These are phyloP conservation scores for Pristis pectinata DNA, from an alignment of 2,797 vertebrate species.

Conservation along the genomic window DNA sequence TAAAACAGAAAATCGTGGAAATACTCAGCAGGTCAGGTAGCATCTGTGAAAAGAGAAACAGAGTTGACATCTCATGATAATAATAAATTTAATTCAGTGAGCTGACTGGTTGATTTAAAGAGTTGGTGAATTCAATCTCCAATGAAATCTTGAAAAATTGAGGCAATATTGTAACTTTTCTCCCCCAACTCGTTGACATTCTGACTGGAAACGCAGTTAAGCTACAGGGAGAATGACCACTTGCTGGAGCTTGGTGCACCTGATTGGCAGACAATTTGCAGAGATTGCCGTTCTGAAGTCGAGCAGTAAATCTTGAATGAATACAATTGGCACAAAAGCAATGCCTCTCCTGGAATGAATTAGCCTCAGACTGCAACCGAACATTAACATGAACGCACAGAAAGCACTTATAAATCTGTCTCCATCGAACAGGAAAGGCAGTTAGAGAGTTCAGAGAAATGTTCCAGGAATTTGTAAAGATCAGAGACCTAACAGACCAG, in stretches of 20 bases:
- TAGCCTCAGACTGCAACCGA: not conserved
- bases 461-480: not conserved
- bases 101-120: not conserved
- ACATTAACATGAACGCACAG: not conserved
- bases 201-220: not conserved
- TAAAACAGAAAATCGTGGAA: too few species aligned
- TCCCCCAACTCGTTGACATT: not conserved
- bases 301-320: not conserved
- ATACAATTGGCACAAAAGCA: not conserved
- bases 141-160: not conserved
- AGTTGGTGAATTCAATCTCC: not conserved
- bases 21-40: too few species aligned
- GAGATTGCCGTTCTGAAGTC: not conserved
- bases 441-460: not conserved
- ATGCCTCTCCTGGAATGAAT: not conserved
- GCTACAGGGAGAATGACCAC: not conserved
- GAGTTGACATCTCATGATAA: too few species aligned
- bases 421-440: not conserved
- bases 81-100: not conserved
- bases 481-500: not conserved
- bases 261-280: not conserved
- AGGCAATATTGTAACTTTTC: not conserved
- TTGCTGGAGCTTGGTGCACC: not conserved
- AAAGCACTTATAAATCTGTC: not conserved
- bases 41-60: too few species aligned